A percentile compares a stretch with the other conserved stretches of the same genome.
Conservation (phyloP, 2,797 vertebrate species). For the Gobionotothen gibberifrons region DNA sequence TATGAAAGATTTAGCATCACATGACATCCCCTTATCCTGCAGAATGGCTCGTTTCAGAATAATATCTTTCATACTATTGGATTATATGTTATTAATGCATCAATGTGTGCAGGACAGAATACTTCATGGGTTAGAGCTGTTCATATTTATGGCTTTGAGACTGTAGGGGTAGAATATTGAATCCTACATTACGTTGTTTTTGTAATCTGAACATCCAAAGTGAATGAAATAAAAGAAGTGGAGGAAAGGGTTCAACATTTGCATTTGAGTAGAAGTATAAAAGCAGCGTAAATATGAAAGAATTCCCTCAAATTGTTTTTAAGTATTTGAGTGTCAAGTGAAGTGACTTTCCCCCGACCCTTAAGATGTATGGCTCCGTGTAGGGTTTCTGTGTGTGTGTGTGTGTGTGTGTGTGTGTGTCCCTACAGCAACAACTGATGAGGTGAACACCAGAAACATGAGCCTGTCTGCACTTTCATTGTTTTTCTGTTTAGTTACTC, state of each 20-base stretch:
- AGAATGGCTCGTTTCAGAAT: background rate
- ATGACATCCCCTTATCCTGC: background rate
- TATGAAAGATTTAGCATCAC: background rate
- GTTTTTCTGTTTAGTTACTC: slow-evolving; percentile 20
- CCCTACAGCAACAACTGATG: background rate
- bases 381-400: background rate
- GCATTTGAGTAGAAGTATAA: no score
- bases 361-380: background rate
- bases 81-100: background rate
- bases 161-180: no score
- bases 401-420: no score
- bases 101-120: no score
- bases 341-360: background rate
- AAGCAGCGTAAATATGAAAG: no score
- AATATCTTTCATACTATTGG: background rate
- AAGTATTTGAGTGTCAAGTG: background rate
- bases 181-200: no score
- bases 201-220: no score
- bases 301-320: background rate
- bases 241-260: no score
- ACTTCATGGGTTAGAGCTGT: no score
- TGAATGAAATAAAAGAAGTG: no score
- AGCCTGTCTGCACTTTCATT: background rate
- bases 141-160: no score
- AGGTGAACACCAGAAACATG: slow-evolving; percentile 12